Percentiles rank a stretch among this genome's conserved stretches.
Evolutionary conservation across 2,888 invertebrate species (phyloP).

Genomic region (Rhagonycha lutea): DNA sequence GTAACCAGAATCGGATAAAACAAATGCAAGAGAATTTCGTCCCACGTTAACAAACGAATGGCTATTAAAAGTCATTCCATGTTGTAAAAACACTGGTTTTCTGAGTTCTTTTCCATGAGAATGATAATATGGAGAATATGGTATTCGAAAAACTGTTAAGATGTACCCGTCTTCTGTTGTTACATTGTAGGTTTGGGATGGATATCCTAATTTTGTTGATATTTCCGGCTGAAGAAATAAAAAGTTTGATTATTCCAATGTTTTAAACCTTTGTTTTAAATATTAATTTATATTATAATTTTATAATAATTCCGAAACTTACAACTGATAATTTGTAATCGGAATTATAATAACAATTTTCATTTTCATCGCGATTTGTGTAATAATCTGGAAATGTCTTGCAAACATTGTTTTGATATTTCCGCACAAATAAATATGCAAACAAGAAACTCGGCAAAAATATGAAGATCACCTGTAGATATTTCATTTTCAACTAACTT

Average conservation of each 20-base stretch:
- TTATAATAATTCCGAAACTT: no score
- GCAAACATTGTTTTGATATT: not conserved
- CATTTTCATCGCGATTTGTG: not conserved
- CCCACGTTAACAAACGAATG: constrained; percentile 44
- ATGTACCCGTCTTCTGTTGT: constrained; percentile 46
- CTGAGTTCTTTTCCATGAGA: not conserved
- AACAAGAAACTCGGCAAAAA: not conserved
- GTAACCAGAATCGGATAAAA: constrained; percentile 59
- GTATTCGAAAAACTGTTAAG: constrained; percentile 44
- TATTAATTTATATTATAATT: not conserved
- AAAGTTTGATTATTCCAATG: not conserved
- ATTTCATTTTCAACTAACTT: not conserved
- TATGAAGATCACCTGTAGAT: not conserved
- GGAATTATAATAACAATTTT: not conserved
- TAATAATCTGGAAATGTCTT: not conserved
- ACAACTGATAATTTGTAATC: not conserved
- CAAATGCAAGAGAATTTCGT: constrained; percentile 41
- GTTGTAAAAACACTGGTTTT: constrained; percentile 46
- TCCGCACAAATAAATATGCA: not conserved
- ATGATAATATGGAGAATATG: constrained; percentile 28
- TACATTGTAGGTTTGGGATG: constrained; percentile 45
- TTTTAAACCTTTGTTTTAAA: no score
- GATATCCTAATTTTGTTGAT: constrained; percentile 43
- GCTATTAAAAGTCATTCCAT: constrained; percentile 45
- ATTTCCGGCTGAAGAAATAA: constrained; percentile 45